Evolutionary conservation across 1,140 invertebrate genomes (phyloP).

Genomic region (Sesamia nonagrioides): DNA sequence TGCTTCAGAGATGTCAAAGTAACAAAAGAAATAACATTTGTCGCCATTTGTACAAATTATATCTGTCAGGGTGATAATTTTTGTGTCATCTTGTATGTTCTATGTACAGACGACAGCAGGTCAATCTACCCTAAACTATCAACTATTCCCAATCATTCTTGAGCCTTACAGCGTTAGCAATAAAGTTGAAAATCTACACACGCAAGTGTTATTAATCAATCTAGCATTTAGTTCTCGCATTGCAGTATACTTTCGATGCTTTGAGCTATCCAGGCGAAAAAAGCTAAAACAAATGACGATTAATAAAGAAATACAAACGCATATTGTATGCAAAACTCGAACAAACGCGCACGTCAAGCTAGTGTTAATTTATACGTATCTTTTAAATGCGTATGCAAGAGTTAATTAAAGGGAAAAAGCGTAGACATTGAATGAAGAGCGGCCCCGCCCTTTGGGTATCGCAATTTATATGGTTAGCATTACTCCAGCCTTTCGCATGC

Average conservation of each 20-base stretch:
- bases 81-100: too few relatives aligned
- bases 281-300: not conserved
- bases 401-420: slow-evolving; percentile 75
- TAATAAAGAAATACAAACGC: not conserved
- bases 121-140: too few relatives aligned
- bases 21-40: too few relatives aligned
- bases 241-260: not conserved
- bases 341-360: slow-evolving; percentile 11
- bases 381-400: slow-evolving; percentile 60
- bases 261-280: not conserved
- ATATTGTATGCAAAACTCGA: slow-evolving; percentile 23
- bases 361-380: slow-evolving; percentile 60
- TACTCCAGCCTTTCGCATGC: slow-evolving; percentile 76
- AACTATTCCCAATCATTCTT: too few relatives aligned
- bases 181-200: too few relatives aligned
- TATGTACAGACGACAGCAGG: too few relatives aligned
- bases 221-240: not conserved
- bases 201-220: not conserved
- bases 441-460: slow-evolving; percentile 72
- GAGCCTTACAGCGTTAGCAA: too few relatives aligned
- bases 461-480: slow-evolving; percentile 75
- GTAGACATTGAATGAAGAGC: slow-evolving; percentile 75
- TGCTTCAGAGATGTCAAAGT: too few relatives aligned
- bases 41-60: too few relatives aligned
- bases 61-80: too few relatives aligned